A percentile compares a stretch with the other conserved stretches of the same genome.
phyloP scores from a whole-genome alignment of 2,797 vertebrate genomes.

The Denticeps clupeoides region DNA sequence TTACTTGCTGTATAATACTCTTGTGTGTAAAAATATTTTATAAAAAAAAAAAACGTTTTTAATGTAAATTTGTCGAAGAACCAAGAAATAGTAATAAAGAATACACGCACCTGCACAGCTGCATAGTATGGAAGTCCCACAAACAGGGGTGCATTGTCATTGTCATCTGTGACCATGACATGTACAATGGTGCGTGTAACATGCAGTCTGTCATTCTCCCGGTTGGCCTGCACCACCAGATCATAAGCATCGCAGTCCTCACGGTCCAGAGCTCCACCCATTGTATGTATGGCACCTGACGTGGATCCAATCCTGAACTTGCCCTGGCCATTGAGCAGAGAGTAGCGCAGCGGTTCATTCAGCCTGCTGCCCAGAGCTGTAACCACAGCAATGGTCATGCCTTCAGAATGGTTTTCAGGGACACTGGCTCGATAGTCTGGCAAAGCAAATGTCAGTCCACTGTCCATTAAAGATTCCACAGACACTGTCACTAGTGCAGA shows the following conservation, averaged over 20 bases:
- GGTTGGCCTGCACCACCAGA: constrained; percentile 83
- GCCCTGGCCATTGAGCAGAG: constrained; percentile 81
- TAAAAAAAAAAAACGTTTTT: no score
- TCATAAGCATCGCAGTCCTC: constrained; percentile 90
- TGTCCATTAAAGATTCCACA: constrained; percentile 85
- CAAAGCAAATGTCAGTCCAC: constrained; percentile 82
- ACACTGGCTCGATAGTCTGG: constrained; percentile 79
- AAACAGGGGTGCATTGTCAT: constrained; percentile 87
- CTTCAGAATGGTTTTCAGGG: constrained; percentile 80
- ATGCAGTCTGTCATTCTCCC: constrained; percentile 76
- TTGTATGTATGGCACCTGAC: constrained; percentile 89
- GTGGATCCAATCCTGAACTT: constrained; percentile 83
- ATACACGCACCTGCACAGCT: constrained; percentile 75
- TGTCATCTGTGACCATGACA: constrained; percentile 85
- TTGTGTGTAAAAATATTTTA: no score
- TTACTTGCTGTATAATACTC: no score
- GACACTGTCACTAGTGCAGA: constrained; percentile 74
- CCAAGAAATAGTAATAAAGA: no score
- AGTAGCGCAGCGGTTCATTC: constrained; percentile 89
- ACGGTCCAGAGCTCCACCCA: constrained; percentile 81
- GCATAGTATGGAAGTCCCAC: constrained; percentile 94
- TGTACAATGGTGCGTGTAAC: constrained; percentile 84
- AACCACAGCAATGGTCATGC: constrained; percentile 86
- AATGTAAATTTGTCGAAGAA: no score
- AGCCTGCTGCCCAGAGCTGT: constrained; percentile 84